phyloP scores from a whole-genome alignment of 1,140 invertebrate species.

The Zelostemma sp. region DNA sequence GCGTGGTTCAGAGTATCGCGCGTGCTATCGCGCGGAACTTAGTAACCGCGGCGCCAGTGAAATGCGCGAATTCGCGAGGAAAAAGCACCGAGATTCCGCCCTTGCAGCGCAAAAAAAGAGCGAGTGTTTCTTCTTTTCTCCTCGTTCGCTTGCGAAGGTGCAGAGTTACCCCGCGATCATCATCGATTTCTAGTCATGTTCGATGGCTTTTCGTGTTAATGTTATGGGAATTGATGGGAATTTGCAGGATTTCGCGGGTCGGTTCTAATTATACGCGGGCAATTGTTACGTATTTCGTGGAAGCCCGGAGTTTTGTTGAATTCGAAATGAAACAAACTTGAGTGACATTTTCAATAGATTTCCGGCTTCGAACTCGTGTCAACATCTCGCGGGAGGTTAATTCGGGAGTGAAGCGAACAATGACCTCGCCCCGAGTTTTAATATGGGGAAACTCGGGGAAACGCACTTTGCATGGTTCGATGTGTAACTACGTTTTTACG shows the following conservation, averaged over 20 bases:
- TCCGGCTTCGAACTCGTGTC: neutral
- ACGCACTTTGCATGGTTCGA: no score
- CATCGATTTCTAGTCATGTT: slow-evolving; percentile 1
- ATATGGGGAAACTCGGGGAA: no score
- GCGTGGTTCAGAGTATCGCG: slow-evolving; percentile 50
- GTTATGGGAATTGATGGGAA: no score
- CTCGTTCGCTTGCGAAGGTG: neutral
- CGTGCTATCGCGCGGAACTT: slow-evolving; percentile 52
- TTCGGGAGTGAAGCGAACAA: slow-evolving; percentile 32
- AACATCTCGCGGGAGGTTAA: slow-evolving; percentile 20
- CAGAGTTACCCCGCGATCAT: neutral
- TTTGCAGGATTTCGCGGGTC: no score
- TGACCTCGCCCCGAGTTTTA: slow-evolving; percentile 20
- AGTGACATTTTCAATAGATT: slow-evolving; percentile 1
- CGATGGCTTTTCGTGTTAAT: no score
- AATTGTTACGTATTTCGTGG: no score
- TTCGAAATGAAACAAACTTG: no score
- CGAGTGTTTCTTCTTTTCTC: neutral
- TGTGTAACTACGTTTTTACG: no score
- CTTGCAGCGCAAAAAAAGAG: neutral
- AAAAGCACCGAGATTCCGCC: slow-evolving; percentile 10
- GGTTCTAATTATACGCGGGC: no score
- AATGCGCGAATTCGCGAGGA: slow-evolving; percentile 41
- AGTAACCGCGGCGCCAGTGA: slow-evolving; percentile 28
- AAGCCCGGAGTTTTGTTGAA: no score